Conservation (phyloP, 2,113 vertebrate genomes). For the Cyphomyrus plagiostoma region DNA sequence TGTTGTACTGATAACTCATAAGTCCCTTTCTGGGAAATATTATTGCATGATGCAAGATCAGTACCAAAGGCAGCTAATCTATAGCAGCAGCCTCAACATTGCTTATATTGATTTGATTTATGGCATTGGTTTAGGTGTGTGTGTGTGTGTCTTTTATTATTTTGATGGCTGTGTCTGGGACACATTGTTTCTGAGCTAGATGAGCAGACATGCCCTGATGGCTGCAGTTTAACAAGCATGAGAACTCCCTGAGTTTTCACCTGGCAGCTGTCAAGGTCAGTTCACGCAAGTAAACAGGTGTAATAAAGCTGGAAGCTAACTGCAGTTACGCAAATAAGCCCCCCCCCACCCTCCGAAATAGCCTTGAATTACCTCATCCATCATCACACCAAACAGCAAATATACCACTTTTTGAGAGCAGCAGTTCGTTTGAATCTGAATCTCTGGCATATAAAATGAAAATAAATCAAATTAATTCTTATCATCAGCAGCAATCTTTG, state of each 20-base stretch:
- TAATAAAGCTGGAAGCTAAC: constrained; percentile 48
- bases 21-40: not conserved
- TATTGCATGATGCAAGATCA: not conserved
- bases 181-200: not conserved
- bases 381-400: not conserved
- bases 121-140: not conserved
- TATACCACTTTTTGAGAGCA: not conserved
- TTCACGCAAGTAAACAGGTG: constrained; percentile 32
- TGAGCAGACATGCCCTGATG: not conserved
- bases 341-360: not conserved
- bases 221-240: not conserved
- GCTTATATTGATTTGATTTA: not conserved
- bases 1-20: not conserved
- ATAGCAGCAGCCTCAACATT: not conserved
- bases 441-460: not conserved
- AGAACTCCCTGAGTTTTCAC: not conserved
- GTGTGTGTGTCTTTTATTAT: not conserved
- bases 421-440: not conserved
- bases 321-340: constrained; percentile 30
- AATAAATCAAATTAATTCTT: not conserved
- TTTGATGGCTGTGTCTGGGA: not conserved
- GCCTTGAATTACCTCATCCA: not conserved
- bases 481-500: not conserved
- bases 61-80: not conserved
- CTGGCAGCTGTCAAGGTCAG: constrained; percentile 48